Conservation (phyloP, 2,797 vertebrate species). For the Decapterus maruadsi region DNA sequence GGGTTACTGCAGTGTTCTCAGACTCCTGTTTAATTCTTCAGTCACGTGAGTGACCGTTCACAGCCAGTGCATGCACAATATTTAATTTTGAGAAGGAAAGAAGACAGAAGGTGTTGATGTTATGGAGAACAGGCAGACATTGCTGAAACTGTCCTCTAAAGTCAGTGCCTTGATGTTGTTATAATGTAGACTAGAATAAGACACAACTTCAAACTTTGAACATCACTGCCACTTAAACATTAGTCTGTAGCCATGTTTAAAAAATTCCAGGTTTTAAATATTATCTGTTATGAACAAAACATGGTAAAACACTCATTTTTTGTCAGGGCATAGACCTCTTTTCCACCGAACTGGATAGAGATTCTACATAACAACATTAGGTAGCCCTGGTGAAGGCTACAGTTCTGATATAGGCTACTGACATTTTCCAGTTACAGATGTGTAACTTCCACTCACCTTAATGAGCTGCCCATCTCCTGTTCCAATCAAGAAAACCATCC, state of each 20-base stretch:
- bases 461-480: constrained; percentile 84
- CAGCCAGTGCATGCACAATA: background rate
- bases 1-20: background rate
- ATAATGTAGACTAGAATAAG: background rate
- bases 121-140: too few relatives aligned
- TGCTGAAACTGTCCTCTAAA: too few relatives aligned
- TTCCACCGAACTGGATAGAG: too few relatives aligned
- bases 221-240: too few relatives aligned
- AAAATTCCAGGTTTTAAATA: too few relatives aligned
- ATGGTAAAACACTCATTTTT: too few relatives aligned
- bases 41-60: constrained; percentile 13
- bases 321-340: too few relatives aligned
- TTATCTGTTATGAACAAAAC: too few relatives aligned
- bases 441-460: constrained; percentile 70
- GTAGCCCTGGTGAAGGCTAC: background rate
- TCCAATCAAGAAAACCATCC: constrained; percentile 81
- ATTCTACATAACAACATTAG: background rate
- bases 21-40: background rate
- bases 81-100: background rate
- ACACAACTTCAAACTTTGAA: too few relatives aligned
- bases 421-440: too few relatives aligned
- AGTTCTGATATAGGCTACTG: too few relatives aligned
- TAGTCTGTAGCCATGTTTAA: too few relatives aligned
- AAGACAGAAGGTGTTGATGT: background rate
- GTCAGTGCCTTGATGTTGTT: background rate